Base-by-base conservation (phyloP, 2,888 invertebrate genomes). In the Andrena fulva region DNA sequence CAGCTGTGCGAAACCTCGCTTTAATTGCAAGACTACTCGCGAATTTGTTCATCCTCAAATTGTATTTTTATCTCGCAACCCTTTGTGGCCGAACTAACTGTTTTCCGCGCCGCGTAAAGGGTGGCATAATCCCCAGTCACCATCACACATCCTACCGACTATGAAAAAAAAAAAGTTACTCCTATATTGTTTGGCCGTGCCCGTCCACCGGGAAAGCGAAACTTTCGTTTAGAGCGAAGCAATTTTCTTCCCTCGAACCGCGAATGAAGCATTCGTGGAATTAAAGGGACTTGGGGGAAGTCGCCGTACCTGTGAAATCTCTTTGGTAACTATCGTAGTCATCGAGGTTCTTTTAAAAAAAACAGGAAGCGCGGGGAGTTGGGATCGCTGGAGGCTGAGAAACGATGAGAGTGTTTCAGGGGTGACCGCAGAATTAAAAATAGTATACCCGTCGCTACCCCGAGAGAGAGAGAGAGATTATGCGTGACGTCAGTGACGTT, bases 401-500 rank as follows among this genome's bases (percentile, higher is more conserved):
- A 48, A 64, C 56, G 67, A 62, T 54, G 75, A 68, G 69, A 80
- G 73, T 82, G 75, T 73, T 48, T 73, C 75, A 79, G 84, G 87
- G 83, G 64, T 63, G 73, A 79, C 20, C 64, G 63, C 31, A 59
- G 67, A 50, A 77, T 83, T 87, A 89, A 87, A 88, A 88, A 88
- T 87, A 89, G 83, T 77, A 50, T 67, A 74, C 31, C 24, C 82
- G 72, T 59, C 68, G 81, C 79, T 71, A 77, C 68, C 85, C 79
- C 78, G 80, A 78, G 70, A 80, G 59, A 73, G 68, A 86, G 80
- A 78, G 70, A 80, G 59, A 73, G 68, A 86, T 84, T 77, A 74
- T 31, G 24, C 56, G 63, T 89, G 88, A 88, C 89, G 88, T 88
- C 89, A 88, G 76, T 60, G 48, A 80, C 82, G 76, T 80, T 77